phyloP scores from a whole-genome alignment of 2,113 vertebrate genomes.

The Solea solea region DNA sequence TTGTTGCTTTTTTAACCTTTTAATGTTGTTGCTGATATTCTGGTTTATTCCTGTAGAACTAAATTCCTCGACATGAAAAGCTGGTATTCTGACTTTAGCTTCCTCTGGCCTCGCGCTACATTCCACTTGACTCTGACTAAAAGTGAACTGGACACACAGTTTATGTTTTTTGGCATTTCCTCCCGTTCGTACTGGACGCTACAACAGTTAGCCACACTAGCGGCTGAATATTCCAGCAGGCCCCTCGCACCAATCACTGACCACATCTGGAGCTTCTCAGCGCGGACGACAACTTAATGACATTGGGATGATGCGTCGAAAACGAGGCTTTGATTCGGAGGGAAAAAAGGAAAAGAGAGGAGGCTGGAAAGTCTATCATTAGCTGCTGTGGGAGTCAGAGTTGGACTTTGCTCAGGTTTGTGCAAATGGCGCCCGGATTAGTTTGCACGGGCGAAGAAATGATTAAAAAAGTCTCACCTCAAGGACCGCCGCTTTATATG shows the following conservation, averaged over 20 bases:
- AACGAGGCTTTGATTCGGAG: conserved; percentile 46
- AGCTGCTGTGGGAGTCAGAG: conserved; percentile 35
- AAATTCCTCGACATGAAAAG: too few relatives aligned
- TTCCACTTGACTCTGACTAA: too few relatives aligned
- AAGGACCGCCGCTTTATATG: conserved; percentile 35
- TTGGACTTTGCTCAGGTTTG: conserved; percentile 51
- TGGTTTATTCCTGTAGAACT: too few relatives aligned
- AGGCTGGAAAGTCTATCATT: conserved; percentile 57
- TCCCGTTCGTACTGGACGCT: background rate
- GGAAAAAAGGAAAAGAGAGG: background rate
- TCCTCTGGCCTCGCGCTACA: too few relatives aligned
- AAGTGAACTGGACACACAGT: too few relatives aligned
- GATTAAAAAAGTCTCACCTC: conserved; percentile 78
- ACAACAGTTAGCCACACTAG: background rate
- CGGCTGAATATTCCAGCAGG: conserved; percentile 1
- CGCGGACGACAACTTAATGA: conserved; percentile 49
- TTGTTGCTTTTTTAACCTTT: too few relatives aligned
- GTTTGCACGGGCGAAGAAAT: conserved; percentile 59
- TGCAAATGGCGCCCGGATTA: conserved; percentile 51
- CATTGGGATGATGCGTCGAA: conserved; percentile 60
- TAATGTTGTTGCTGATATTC: too few relatives aligned
- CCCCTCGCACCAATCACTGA: conserved; percentile 41
- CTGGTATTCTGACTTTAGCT: too few relatives aligned
- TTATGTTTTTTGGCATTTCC: too few relatives aligned
- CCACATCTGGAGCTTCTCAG: conserved; percentile 60